A percentile compares a stretch with the other conserved stretches of the same genome.
Conservation (phyloP, 2,113 vertebrate genomes). For the Ifrita kowaldi region DNA sequence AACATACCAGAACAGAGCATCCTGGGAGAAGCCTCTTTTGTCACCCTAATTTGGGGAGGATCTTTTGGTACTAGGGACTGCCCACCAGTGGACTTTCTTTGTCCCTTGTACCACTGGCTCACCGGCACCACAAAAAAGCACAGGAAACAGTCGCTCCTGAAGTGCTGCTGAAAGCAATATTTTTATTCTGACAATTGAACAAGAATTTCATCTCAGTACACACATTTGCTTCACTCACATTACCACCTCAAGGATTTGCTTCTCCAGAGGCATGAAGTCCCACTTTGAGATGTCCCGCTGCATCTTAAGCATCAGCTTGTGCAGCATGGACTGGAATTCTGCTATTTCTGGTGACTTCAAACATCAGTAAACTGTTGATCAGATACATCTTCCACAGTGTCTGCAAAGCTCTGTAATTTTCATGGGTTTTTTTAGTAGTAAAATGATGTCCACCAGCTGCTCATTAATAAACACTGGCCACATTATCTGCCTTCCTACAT, state of each 20-base stretch:
- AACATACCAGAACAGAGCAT: no score
- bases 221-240: not conserved
- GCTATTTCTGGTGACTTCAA: not conserved
- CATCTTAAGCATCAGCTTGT: not conserved
- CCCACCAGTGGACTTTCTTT: no score
- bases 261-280: not conserved
- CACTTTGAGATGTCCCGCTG: not conserved
- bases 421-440: not conserved
- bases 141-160: not conserved
- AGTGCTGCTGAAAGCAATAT: not conserved
- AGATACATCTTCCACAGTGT: not conserved
- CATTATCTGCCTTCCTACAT: not conserved
- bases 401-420: not conserved
- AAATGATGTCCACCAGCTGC: not conserved
- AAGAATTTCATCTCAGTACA: not conserved
- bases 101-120: no score
- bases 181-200: not conserved
- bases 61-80: no score
- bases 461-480: not conserved
- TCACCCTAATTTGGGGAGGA: no score
- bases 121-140: not conserved
- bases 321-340: not conserved
- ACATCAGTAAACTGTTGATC: not conserved
- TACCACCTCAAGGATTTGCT: not conserved
- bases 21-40: no score